Evolutionary conservation across 2,113 vertebrate genomes (phyloP).

Genomic region (Bagarius yarrelli): DNA sequence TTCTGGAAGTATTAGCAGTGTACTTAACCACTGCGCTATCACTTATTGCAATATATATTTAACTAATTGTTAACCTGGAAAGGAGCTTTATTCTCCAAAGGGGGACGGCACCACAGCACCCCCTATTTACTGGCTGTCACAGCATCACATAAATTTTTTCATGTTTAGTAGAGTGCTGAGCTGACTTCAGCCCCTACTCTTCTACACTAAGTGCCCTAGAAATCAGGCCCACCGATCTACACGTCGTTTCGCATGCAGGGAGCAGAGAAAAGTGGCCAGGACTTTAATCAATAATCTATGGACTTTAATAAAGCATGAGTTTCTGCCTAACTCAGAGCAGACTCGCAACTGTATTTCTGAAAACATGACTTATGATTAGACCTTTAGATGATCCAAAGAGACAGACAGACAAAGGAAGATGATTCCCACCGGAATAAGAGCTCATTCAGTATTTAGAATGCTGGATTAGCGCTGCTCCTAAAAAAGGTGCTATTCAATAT

Average conservation of each 20-base stretch:
- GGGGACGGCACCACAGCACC: too few species aligned
- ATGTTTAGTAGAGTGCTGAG: too few species aligned
- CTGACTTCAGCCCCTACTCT: conserved; percentile 23
- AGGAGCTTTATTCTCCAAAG: too few species aligned
- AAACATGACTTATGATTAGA: conserved; percentile 54
- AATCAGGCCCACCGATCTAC: not conserved
- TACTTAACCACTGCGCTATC: too few species aligned
- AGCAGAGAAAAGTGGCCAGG: conserved; percentile 34
- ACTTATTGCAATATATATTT: too few species aligned
- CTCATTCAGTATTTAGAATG: conserved; percentile 56
- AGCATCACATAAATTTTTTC: too few species aligned
- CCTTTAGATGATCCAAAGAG: conserved; percentile 49
- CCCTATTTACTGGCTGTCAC: too few species aligned
- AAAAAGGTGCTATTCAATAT: conserved; percentile 20
- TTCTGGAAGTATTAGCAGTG: too few species aligned
- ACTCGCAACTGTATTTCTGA: conserved; percentile 50
- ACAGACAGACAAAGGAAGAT: conserved; percentile 48
- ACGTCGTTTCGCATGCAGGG: conserved; percentile 1
- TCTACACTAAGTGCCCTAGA: not conserved
- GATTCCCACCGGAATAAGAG: conserved; percentile 38
- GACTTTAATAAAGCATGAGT: conserved; percentile 66
- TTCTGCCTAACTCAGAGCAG: conserved; percentile 37
- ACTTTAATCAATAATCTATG: conserved; percentile 71
- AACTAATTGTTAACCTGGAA: too few species aligned
- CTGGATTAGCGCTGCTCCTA: conserved; percentile 34